Conservation (phyloP, 2,888 invertebrate genomes). For the Maniola hyperantus region DNA sequence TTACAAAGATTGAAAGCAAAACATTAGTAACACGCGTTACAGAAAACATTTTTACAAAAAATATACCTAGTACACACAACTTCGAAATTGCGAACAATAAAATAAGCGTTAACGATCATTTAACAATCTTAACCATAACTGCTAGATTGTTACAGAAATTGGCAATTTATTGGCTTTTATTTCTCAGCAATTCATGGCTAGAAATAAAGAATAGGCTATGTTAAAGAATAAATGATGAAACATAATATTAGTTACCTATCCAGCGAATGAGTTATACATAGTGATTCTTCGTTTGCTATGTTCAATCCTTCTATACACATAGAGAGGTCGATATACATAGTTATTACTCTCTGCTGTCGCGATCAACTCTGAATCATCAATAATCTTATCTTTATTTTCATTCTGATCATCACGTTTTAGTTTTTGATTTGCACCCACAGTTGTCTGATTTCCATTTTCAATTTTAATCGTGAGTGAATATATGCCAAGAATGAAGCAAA, state of each 20-base stretch:
- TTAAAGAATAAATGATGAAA: not conserved
- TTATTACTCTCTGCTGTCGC: conserved; percentile 58
- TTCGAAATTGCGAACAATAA: not conserved
- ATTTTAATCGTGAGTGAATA: conserved; percentile 12
- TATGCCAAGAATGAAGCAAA: conserved; percentile 6
- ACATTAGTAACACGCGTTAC: not conserved
- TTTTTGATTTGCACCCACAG: not conserved
- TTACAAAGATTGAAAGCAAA: conserved; percentile 15
- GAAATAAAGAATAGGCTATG: not conserved
- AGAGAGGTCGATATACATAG: conserved; percentile 67
- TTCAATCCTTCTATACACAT: conserved; percentile 67
- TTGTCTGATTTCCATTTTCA: not conserved
- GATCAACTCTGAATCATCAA: conserved; percentile 46
- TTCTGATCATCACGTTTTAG: not conserved
- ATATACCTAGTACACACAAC: not conserved
- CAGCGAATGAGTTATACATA: conserved; percentile 73
- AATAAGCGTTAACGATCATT: not conserved
- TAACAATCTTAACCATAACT: not conserved
- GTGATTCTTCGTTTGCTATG: conserved; percentile 70
- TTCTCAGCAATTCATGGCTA: not conserved
- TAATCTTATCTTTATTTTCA: not conserved
- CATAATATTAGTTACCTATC: conserved; percentile 49
- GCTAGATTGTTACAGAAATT: conserved; percentile 2
- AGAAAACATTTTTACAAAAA: conserved; percentile 9
- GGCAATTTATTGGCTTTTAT: conserved; percentile 6